phyloP scores from a whole-genome alignment of 2,888 invertebrate species.

The Agrotis exclamationis region DNA sequence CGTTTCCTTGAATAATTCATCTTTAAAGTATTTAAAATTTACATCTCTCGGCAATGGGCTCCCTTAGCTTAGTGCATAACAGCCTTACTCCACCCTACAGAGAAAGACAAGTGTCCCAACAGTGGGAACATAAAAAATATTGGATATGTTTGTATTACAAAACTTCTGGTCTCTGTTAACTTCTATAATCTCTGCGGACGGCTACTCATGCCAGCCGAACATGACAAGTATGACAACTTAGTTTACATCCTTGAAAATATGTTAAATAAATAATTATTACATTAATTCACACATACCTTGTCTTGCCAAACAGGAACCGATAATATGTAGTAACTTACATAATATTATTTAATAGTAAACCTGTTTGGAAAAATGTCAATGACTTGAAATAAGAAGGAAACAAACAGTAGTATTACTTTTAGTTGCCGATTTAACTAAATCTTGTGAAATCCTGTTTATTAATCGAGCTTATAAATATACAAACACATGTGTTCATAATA shows the following conservation, averaged over 20 bases:
- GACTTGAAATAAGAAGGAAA: constrained; percentile 24
- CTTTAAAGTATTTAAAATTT: too few species aligned
- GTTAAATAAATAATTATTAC: neutral
- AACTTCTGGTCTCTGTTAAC: neutral
- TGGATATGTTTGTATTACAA: too few species aligned
- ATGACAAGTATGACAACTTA: constrained; percentile 1
- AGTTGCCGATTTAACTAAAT: neutral
- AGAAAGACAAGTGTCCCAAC: neutral
- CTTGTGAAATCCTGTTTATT: constrained; percentile 1
- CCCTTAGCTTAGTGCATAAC: too few species aligned
- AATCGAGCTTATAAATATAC: too few species aligned
- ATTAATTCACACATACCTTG: constrained; percentile 14
- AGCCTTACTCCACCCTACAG: too few species aligned
- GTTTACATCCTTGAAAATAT: constrained; percentile 13
- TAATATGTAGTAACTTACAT: constrained; percentile 3
- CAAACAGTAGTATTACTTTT: neutral
- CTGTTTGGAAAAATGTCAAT: constrained; percentile 21
- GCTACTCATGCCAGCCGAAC: neutral
- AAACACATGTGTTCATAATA: too few species aligned
- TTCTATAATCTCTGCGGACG: neutral
- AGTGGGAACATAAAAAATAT: too few species aligned
- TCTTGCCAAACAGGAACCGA: constrained; percentile 9
- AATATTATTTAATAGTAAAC: constrained; percentile 5
- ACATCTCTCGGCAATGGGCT: too few species aligned
- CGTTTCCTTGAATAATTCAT: too few species aligned